Base-by-base conservation (phyloP, 2,888 invertebrate genomes). In the Mimumesa dahlbomi region DNA sequence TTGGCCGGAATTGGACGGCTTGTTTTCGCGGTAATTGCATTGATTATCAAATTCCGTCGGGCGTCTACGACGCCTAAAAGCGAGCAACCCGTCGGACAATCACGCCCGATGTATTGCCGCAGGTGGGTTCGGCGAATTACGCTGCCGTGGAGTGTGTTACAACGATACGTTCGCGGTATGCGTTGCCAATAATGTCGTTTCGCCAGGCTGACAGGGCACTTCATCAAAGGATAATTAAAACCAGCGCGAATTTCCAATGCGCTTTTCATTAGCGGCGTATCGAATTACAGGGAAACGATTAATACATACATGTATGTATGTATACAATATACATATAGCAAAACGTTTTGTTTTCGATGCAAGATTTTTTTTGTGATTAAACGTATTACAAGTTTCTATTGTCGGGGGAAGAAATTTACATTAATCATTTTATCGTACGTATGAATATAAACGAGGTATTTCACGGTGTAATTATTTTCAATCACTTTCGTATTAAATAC, bases 1-100 rank as follows among this genome's bases (percentile, higher is more conserved):
- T n/a, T n/a, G n/a, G n/a, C n/a, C n/a, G n/a, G n/a, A n/a, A n/a
- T n/a, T n/a, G 40, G 36, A 21, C 54, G 54, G 80, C 56, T 68
- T 75, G 82, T 81, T 83, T 82, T 73, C 75, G 43, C 66, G 59
- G 64, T 75, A 81, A 82, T 83, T 79, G 79, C 74, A 68, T 82
- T 75, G 69, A 70, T 73, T 79, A 63, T 29, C 46, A 68, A 82
- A 81, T 74, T 66, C 56, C 58, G 53, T 76, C 71, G 57, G 14
- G 48, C 52, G 57, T 29, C 19, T 52, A 49, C 61, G 61, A 50
- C 71, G 74, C 82, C 82, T 81, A 75, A 78, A 76, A 79, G 73
- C 72, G 74, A 59, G 75, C 82, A 63, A 34, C 49, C 62, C 73
- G 63, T 19, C 70, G 54, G 57, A 62, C 81, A 49, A 57, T 50